phyloP scores from a whole-genome alignment of 2,113 vertebrate species.

The Tyrannus savana region DNA sequence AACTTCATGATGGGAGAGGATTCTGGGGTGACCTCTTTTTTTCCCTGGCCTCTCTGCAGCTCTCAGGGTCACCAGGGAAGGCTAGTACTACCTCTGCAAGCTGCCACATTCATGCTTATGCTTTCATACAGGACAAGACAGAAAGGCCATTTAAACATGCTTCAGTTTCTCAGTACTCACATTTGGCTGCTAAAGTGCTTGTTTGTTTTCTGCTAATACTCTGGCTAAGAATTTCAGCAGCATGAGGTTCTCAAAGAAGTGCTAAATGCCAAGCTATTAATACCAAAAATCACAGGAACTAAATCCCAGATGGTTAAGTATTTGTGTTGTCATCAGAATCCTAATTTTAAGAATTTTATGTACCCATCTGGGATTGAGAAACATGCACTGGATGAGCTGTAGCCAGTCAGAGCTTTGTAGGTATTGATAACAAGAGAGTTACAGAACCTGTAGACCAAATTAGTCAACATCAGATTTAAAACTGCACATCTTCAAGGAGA shows the following conservation, averaged over 20 bases:
- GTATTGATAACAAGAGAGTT: neutral
- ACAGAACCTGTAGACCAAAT: neutral
- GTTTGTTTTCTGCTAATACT: constrained; percentile 32
- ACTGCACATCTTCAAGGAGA: neutral
- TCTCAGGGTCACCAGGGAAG: neutral
- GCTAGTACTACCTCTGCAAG: neutral
- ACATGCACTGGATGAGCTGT: neutral
- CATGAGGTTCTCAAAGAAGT: constrained; percentile 1
- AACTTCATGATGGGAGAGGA: neutral
- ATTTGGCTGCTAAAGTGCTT: neutral
- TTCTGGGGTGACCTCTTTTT: neutral
- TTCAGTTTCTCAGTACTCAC: neutral
- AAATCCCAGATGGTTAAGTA: constrained; percentile 2
- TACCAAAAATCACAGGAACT: constrained; percentile 25
- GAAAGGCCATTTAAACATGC: neutral
- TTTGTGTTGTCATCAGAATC: constrained; percentile 13
- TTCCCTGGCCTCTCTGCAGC: neutral
- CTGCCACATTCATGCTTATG: neutral
- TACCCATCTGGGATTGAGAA: neutral
- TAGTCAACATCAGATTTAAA: neutral
- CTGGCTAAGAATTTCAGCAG: neutral
- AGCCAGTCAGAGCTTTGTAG: neutral
- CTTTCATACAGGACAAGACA: neutral
- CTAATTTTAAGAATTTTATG: constrained; percentile 15
- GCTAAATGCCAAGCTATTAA: constrained; percentile 38